Conservation (phyloP, 2,797 vertebrate species). For the Benthosema pterotum region DNA sequence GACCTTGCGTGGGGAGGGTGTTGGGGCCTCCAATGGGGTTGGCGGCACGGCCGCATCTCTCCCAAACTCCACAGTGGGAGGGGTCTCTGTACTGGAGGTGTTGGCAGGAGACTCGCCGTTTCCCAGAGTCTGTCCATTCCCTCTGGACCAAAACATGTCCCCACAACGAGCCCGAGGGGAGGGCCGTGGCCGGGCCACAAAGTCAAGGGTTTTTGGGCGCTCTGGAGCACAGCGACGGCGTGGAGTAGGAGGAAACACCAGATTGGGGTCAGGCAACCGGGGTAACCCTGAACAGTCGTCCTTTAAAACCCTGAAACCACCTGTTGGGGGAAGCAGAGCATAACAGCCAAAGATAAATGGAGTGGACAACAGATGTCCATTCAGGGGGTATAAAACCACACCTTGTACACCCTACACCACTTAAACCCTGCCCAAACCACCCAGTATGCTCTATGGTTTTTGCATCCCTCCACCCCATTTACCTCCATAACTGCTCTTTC, state of each 20-base stretch:
- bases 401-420: too few relatives aligned
- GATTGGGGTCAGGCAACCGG: slow-evolving; percentile 91
- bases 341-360: background rate
- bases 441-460: too few relatives aligned
- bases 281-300: slow-evolving; percentile 87
- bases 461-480: too few relatives aligned
- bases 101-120: slow-evolving; percentile 86
- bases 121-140: slow-evolving; percentile 75
- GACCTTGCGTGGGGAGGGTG: slow-evolving; percentile 81
- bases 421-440: too few relatives aligned
- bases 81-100: slow-evolving; percentile 95
- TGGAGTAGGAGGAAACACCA: slow-evolving; percentile 93
- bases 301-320: slow-evolving; percentile 83
- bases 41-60: slow-evolving; percentile 84
- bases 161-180: slow-evolving; percentile 84
- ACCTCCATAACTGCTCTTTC: too few relatives aligned
- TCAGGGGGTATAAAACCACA: too few relatives aligned
- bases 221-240: slow-evolving; percentile 92
- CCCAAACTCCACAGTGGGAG: slow-evolving; percentile 90
- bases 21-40: slow-evolving; percentile 86
- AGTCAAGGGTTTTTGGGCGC: slow-evolving; percentile 95
- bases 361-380: too few relatives aligned
- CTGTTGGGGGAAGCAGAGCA: slow-evolving; percentile 49
- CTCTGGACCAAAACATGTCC: slow-evolving; percentile 86
- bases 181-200: slow-evolving; percentile 92